These are phyloP conservation scores for Homarus gammarus DNA, from an alignment of 2,888 invertebrate genomes.

Conservation along the genomic window DNA sequence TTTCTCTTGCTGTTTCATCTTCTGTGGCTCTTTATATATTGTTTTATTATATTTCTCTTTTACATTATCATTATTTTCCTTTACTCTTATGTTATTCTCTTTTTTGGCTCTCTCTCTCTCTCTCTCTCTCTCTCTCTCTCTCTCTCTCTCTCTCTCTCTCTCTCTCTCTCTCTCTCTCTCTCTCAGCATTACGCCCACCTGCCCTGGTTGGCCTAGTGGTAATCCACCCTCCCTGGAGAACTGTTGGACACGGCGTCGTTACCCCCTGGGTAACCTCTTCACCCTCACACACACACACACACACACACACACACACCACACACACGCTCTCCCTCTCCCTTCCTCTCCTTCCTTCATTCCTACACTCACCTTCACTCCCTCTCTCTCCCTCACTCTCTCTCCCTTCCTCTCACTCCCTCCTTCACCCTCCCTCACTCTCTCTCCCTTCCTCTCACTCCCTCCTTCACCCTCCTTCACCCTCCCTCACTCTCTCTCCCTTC, in stretches of 20 bases:
- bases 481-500: background rate
- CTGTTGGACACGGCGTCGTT: too few relatives aligned
- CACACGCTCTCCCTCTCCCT: conserved; percentile 1
- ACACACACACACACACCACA: too few relatives aligned
- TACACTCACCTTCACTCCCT: conserved; percentile 14
- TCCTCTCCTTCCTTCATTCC: background rate
- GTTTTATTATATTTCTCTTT: too few relatives aligned
- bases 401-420: background rate
- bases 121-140: background rate
- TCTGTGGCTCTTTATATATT: too few relatives aligned
- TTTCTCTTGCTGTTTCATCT: too few relatives aligned
- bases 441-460: conserved; percentile 20
- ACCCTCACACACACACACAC: too few relatives aligned
- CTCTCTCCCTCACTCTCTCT: conserved; percentile 10
- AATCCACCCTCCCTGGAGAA: too few relatives aligned
- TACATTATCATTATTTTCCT: too few relatives aligned
- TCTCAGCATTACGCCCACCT: background rate
- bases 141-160: conserved; percentile 18
- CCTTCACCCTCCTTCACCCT: conserved; percentile 3
- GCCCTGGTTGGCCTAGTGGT: too few relatives aligned
- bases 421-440: conserved; percentile 20
- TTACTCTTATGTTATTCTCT: too few relatives aligned
- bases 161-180: conserved; percentile 8
- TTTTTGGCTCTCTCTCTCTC: background rate
- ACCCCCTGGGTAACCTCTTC: too few relatives aligned